Percentiles rank a stretch among this genome's conserved stretches.
Evolutionary conservation across 2,888 invertebrate species (phyloP).

Genomic region (Lasioglossum oenotherae): DNA sequence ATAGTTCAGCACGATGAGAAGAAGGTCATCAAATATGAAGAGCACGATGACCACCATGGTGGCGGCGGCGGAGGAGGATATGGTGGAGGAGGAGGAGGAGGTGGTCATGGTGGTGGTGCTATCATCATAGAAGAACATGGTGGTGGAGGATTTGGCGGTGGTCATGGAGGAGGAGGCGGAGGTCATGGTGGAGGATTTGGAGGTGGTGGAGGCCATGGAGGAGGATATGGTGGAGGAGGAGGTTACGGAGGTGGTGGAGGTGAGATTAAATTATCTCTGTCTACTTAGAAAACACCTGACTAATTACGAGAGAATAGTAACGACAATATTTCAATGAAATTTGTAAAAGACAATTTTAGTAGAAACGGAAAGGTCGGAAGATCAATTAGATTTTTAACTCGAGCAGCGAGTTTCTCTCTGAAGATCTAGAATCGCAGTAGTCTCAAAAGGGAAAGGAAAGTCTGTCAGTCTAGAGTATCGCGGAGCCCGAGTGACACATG

Average conservation of each 20-base stretch:
- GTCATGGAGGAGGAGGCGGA: slow-evolving; percentile 61
- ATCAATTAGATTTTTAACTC: not conserved
- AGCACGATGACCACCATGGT: slow-evolving; percentile 69
- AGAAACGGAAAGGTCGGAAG: not conserved
- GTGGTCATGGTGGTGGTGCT: too few species aligned
- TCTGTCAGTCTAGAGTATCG: not conserved
- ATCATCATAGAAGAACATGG: too few species aligned
- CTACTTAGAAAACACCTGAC: too few species aligned
- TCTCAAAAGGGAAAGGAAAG: not conserved
- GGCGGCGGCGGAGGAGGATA: slow-evolving; percentile 62
- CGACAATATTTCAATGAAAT: not conserved
- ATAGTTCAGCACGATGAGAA: slow-evolving; percentile 74
- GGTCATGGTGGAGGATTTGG: slow-evolving; percentile 40
- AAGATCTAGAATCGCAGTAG: not conserved
- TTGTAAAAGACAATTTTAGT: not conserved
- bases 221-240: slow-evolving; percentile 19
- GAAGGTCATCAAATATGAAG: slow-evolving; percentile 71
- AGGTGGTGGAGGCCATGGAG: slow-evolving; percentile 45
- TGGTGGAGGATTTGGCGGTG: slow-evolving; percentile 59
- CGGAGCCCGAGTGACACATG: not conserved
- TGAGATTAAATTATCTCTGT: not conserved
- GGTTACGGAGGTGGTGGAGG: slow-evolving; percentile 29
- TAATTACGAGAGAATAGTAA: not conserved
- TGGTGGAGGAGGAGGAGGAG: slow-evolving; percentile 38
- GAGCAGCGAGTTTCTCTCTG: not conserved